Percentiles rank a stretch among this genome's conserved stretches.
Evolutionary conservation across 2,113 vertebrate species (phyloP).

Genomic region (Toxotes jaculatrix): DNA sequence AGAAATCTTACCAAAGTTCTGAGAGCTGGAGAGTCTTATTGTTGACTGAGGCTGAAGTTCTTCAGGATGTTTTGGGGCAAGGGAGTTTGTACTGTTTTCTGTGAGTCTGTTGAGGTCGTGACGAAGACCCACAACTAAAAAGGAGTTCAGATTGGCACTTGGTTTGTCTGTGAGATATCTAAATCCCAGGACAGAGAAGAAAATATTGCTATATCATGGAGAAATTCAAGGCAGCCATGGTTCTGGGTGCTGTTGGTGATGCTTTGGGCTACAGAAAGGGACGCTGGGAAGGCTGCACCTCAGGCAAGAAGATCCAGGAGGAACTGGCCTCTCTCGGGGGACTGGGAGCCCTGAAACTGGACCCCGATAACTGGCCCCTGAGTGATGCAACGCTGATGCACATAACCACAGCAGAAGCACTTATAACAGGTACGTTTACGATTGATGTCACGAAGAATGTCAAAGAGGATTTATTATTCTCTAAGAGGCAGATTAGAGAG

Average conservation of each 20-base stretch:
- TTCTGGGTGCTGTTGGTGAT: constrained; percentile 91
- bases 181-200: constrained; percentile 1
- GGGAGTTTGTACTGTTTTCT: background rate
- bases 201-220: constrained; percentile 85
- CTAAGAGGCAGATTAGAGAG: background rate
- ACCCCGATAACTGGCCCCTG: constrained; percentile 91
- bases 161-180: background rate
- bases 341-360: constrained; percentile 87
- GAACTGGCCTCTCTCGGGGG: constrained; percentile 89
- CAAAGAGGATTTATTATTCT: background rate
- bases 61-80: constrained; percentile 7
- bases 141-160: constrained; percentile 11
- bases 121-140: background rate
- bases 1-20: background rate
- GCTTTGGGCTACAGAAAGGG: constrained; percentile 91
- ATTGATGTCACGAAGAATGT: background rate
- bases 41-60: constrained; percentile 4
- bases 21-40: background rate
- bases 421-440: constrained; percentile 89
- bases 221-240: constrained; percentile 92
- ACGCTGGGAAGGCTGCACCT: constrained; percentile 84
- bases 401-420: constrained; percentile 92
- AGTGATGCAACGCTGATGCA: constrained; percentile 94
- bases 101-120: background rate
- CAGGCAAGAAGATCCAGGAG: constrained; percentile 88